These are phyloP conservation scores for Cantharis rustica DNA, from an alignment of 2,888 invertebrate genomes.

Conservation along the genomic window DNA sequence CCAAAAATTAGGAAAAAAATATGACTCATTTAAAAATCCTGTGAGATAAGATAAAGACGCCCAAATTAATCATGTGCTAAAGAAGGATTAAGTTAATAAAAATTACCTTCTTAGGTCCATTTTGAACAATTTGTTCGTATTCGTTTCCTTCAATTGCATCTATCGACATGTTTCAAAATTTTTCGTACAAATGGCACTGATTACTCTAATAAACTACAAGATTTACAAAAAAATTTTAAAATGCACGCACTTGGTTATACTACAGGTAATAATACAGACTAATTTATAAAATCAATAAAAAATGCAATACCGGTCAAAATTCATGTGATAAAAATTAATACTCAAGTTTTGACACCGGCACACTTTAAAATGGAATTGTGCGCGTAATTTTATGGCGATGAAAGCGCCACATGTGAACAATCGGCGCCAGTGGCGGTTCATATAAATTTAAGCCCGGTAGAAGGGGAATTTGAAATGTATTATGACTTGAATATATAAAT, in stretches of 20 bases:
- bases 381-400: constrained; percentile 6
- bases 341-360: constrained; percentile 17
- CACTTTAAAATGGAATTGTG: constrained; percentile 21
- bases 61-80: not conserved
- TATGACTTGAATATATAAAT: too few relatives aligned
- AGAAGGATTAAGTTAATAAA: not conserved
- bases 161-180: constrained; percentile 53
- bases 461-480: not conserved
- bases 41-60: not conserved
- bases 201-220: not conserved
- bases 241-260: not conserved
- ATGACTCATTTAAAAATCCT: constrained; percentile 13
- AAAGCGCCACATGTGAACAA: not conserved
- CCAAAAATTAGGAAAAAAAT: not conserved
- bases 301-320: constrained; percentile 3
- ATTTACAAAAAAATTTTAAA: not conserved
- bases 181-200: not conserved
- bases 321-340: constrained; percentile 17
- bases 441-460: not conserved
- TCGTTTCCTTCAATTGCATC: constrained; percentile 61
- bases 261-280: not conserved
- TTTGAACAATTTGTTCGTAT: constrained; percentile 67
- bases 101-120: constrained; percentile 69
- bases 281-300: constrained; percentile 3
- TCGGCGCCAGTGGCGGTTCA: not conserved